phyloP scores from a whole-genome alignment of 2,113 vertebrate genomes.

The Hippocampus barbouri region DNA sequence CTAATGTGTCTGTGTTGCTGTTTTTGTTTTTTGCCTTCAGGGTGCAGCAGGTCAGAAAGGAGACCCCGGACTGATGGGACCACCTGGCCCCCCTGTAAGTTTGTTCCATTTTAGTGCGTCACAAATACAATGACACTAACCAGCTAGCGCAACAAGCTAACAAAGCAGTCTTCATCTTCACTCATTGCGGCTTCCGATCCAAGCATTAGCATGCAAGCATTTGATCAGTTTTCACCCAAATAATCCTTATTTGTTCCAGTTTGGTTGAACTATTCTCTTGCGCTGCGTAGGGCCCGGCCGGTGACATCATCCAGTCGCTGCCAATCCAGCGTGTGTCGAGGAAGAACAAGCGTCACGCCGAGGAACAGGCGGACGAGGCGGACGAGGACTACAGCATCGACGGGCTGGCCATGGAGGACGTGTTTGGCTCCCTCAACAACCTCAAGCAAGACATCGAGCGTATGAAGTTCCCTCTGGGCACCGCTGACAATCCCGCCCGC shows the following conservation, averaged over 20 bases:
- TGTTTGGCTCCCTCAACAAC: constrained; percentile 90
- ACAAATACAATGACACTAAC: neutral
- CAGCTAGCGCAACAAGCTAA: neutral
- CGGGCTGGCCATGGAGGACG: constrained; percentile 71
- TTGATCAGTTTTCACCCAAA: neutral
- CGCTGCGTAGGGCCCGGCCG: constrained; percentile 83
- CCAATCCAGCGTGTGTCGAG: constrained; percentile 83
- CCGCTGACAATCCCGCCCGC: constrained; percentile 89
- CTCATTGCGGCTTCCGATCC: too few relatives aligned
- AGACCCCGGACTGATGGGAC: constrained; percentile 85
- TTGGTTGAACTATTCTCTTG: constrained; percentile 9
- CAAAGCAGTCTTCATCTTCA: too few relatives aligned
- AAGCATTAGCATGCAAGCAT: neutral
- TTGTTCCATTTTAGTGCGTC: neutral
- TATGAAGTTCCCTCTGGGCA: constrained; percentile 96
- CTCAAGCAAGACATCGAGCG: constrained; percentile 93
- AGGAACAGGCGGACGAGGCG: constrained; percentile 78
- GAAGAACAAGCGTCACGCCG: constrained; percentile 84
- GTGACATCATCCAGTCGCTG: constrained; percentile 91
- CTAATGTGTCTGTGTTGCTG: neutral
- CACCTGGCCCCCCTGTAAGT: constrained; percentile 91
- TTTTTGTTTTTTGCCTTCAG: constrained; percentile 57
- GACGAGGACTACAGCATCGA: constrained; percentile 78
- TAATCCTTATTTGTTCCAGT: neutral
- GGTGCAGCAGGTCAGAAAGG: constrained; percentile 91